Conservation (phyloP, 2,888 invertebrate species). For the Spisula subtruncata region DNA sequence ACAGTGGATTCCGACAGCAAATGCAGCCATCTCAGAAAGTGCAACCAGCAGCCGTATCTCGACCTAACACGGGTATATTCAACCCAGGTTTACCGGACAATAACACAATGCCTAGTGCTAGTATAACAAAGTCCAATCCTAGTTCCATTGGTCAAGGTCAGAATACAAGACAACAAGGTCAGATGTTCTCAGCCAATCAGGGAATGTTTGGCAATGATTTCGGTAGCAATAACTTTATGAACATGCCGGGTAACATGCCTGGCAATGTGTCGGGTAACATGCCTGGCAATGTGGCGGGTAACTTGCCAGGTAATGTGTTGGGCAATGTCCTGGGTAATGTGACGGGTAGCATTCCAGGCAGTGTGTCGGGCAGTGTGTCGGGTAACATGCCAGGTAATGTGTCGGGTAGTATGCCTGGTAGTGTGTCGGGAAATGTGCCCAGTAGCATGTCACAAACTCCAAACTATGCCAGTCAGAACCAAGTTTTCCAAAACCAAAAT, state of each 20-base stretch:
- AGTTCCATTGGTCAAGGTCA: constrained; percentile 1
- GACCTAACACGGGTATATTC: constrained; percentile 43
- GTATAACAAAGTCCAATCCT: not conserved
- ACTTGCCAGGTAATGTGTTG: too few relatives aligned
- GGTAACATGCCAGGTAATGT: not conserved
- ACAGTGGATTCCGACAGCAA: constrained; percentile 28
- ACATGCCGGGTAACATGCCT: constrained; percentile 6
- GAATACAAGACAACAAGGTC: constrained; percentile 29
- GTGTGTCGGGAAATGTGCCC: too few relatives aligned
- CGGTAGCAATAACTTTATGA: constrained; percentile 31
- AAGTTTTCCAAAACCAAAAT: constrained; percentile 8
- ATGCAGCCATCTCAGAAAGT: constrained; percentile 22
- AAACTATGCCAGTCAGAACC: constrained; percentile 32
- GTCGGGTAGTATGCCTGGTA: too few relatives aligned
- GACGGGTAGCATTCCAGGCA: too few relatives aligned
- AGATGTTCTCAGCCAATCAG: constrained; percentile 25
- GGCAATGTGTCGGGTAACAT: not conserved
- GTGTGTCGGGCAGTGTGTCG: constrained; percentile 25
- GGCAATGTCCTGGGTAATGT: too few relatives aligned
- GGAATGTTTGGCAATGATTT: constrained; percentile 30
- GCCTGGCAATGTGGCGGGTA: too few relatives aligned
- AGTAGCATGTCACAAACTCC: not conserved
- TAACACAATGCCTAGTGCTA: constrained; percentile 7
- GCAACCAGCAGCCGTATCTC: not conserved
- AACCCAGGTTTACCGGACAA: constrained; percentile 47